Evolutionary conservation across 2,888 invertebrate genomes (phyloP).

Genomic region (Cepaea hortensis): DNA sequence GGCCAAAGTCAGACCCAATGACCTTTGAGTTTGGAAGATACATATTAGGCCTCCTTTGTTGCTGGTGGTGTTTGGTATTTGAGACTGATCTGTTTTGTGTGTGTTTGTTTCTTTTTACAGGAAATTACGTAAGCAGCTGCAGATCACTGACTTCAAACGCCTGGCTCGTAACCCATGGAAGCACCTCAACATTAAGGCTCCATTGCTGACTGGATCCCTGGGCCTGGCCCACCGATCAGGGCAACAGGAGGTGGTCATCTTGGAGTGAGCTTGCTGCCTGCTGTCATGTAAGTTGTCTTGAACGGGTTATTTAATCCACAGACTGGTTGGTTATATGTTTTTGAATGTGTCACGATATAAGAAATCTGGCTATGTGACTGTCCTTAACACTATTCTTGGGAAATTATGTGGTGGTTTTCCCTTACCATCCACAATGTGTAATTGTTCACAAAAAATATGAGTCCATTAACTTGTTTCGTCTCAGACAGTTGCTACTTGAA

Average conservation of each 20-base stretch:
- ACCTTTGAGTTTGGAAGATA: too few relatives aligned
- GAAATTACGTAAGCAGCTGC: constrained; percentile 88
- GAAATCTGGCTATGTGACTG: too few relatives aligned
- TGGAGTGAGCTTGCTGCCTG: constrained; percentile 60
- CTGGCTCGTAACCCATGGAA: constrained; percentile 89
- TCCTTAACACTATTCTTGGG: too few relatives aligned
- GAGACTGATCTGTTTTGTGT: too few relatives aligned
- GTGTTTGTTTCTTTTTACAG: constrained; percentile 78
- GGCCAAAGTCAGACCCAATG: too few relatives aligned
- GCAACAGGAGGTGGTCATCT: constrained; percentile 63
- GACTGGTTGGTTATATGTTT: not conserved
- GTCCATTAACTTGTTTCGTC: too few relatives aligned
- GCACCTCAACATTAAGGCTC: constrained; percentile 62
- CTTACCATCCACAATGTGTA: too few relatives aligned
- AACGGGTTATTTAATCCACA: not conserved
- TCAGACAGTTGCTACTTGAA: too few relatives aligned
- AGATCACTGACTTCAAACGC: constrained; percentile 86
- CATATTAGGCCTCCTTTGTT: too few relatives aligned
- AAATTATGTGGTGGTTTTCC: too few relatives aligned
- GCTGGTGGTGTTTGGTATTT: too few relatives aligned
- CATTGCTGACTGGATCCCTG: constrained; percentile 47
- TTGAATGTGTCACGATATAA: not conserved
- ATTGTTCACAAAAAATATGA: too few relatives aligned
- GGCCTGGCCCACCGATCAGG: constrained; percentile 38
- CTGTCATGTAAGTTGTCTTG: not conserved